These are phyloP conservation scores for Scaptomyza reducta DNA, from an alignment of 2,888 invertebrate genomes.

Conservation along the genomic window DNA sequence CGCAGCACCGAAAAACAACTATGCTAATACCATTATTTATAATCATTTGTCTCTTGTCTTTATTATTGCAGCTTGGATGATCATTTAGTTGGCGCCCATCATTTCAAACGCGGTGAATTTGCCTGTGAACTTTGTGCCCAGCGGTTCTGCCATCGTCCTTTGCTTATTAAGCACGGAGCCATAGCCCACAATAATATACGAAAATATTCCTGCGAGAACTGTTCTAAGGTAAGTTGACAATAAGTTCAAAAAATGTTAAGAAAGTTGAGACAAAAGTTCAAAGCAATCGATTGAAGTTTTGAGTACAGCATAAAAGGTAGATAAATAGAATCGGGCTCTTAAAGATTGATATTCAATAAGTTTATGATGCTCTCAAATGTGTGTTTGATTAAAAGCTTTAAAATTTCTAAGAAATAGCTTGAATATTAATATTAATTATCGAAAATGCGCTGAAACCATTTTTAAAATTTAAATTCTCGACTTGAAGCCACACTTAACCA, in stretches of 20 bases:
- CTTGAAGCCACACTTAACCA: no score
- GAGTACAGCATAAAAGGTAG: no score
- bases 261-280: neutral
- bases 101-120: conserved; percentile 91
- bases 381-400: no score
- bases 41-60: neutral
- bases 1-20: neutral
- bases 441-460: no score
- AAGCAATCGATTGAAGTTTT: no score
- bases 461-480: no score
- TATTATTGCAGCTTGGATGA: conserved; percentile 89
- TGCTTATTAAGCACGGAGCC: conserved; percentile 92
- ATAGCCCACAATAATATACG: conserved; percentile 92
- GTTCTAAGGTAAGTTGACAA: conserved; percentile 88
- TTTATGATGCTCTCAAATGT: no score
- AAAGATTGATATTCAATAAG: no score
- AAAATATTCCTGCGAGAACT: conserved; percentile 97
- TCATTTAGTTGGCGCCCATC: conserved; percentile 91
- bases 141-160: conserved; percentile 92
- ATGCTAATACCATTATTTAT: conserved; percentile 8
- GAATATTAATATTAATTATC: no score
- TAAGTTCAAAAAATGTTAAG: neutral
- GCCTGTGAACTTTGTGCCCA: conserved; percentile 93
- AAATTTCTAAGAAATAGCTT: neutral
- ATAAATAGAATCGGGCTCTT: no score